Evolutionary conservation across 2,797 vertebrate genomes (phyloP), one percentile per base, ranked within the genome.

Genomic region (Mastacembelus armatus): DNA sequence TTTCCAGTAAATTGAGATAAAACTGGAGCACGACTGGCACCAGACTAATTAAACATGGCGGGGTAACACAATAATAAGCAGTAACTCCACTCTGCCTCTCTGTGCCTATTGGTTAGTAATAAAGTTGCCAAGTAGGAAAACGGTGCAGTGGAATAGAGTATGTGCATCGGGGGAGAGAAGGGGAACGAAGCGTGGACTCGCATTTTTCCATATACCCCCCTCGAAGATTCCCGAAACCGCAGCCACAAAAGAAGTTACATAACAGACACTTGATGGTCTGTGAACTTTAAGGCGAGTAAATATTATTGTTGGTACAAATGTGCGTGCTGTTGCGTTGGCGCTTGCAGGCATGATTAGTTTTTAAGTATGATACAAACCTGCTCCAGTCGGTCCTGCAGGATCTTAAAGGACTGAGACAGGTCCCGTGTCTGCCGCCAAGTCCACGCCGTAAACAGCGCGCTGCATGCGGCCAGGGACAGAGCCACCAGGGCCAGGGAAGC

Each of bases 401-500:
- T 90, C 89, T 91, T 89, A 49, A 95, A 93, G 70, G 94, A 94
- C 77, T 89, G 91, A 15, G 93, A 93, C 89, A 95, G 87, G 84
- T 93, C 93, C 70, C 91, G 92, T 68, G 93, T 94, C 75, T 95
- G 92, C 33, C 92, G 80, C 94, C 93, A 93, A 21, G 94, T 94
- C 93, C 93, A 94, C 63, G 90, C 92, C 69, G 93, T 93, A 21
- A 94, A 93, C 18, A 93, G 74, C 63, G 93, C 92, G 80, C 94
- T 95, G 91, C 92, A 92, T 4, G 91, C 90, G 70, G 94, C 93
- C 75, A 95, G 86, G 27, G 91, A 91, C 72, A 95, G 85, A 49
- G 94, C 94, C 59, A 92, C 78, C 76, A 92, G 86, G 36, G 92
- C 92, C 84, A 94, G 87, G 43, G 89, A 89, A 71, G 89, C 91